Conservation (phyloP, 1,140 invertebrate genomes). For the Eupristina koningsbergeri region DNA sequence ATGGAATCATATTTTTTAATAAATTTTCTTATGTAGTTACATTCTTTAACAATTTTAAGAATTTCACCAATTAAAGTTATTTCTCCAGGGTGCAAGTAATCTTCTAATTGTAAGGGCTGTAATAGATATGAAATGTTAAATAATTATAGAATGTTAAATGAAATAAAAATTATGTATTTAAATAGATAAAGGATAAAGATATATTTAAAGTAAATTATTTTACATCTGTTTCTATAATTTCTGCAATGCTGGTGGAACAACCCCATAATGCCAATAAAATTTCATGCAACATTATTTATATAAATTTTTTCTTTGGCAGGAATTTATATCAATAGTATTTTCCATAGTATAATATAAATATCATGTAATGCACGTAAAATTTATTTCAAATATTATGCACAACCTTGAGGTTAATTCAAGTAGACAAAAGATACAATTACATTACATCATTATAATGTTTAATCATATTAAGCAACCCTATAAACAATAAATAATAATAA, state of each 20-base stretch:
- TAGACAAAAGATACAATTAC: no score
- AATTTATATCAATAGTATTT: background rate
- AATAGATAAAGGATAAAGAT: no score
- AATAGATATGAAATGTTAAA: slow-evolving; percentile 38
- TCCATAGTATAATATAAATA: background rate
- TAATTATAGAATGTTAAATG: background rate
- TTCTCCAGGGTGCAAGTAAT: slow-evolving; percentile 70
- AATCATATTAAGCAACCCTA: no score
- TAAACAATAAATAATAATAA: no score
- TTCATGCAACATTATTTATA: slow-evolving; percentile 68
- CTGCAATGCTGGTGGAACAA: slow-evolving; percentile 65
- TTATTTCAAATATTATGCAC: no score
- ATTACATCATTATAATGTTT: no score
- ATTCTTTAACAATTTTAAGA: slow-evolving; percentile 64
- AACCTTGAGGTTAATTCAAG: no score
- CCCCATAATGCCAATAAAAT: slow-evolving; percentile 69
- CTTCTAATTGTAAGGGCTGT: slow-evolving; percentile 63
- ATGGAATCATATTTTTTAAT: slow-evolving; percentile 59
- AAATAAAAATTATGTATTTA: slow-evolving; percentile 7
- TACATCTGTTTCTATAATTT: slow-evolving; percentile 67
- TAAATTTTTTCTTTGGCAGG: no score
- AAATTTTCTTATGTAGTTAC: slow-evolving; percentile 64
- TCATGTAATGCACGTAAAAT: background rate
- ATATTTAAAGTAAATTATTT: slow-evolving; percentile 51
- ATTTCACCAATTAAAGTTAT: slow-evolving; percentile 64